Base-by-base conservation (phyloP, 2,888 invertebrate species). In the Opisthograptis luteolata region DNA sequence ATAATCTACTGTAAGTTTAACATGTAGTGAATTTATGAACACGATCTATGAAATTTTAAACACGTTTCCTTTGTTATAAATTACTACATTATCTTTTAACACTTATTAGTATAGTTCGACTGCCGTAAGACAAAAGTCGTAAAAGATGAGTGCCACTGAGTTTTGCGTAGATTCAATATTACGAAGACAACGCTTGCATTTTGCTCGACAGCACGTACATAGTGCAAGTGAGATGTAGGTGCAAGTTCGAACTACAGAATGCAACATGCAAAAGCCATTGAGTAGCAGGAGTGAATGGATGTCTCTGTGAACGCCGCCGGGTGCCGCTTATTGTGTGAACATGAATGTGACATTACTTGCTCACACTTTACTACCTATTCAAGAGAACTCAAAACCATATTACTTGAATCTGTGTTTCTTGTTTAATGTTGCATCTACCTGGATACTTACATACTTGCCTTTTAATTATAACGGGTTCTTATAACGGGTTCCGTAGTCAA, bases 231-330 rank as follows among this genome's bases (percentile, higher is more conserved):
- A 54, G 58, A 60, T 62, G 67, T 62, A 67, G 66, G 66, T 68
- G 70, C 61, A 59, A 70, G 64, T 68, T 60, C 50, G 57, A 52
- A 64, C 49, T 56, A 62, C 68, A 70, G 70, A 76, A 73, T 79
- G 76, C 74, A 78, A 84, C 85, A 81, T 79, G 81, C 79, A 81
- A 84, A 82, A 79, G 77, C 81, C 78, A 83, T 83, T 79, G 75
- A 76, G 77, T 62, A 72, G 70, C 65, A 60, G 56, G 56, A 70
- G 63, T 73, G 75, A 77, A 81, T 78, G 72, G 73, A 68, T 72
- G 73, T 77, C 62, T 58, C 63, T 63, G 53, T 58, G 60, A 68
- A 63, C 64, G 66, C 59, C 60, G 65, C 54, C 68, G 66, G 67
- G 54, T 35, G 49, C 58, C 45, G 34, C 46, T 59, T 64, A 73